Evolutionary conservation across 2,113 vertebrate species (phyloP).

Genomic region (Ciconia maguari): DNA sequence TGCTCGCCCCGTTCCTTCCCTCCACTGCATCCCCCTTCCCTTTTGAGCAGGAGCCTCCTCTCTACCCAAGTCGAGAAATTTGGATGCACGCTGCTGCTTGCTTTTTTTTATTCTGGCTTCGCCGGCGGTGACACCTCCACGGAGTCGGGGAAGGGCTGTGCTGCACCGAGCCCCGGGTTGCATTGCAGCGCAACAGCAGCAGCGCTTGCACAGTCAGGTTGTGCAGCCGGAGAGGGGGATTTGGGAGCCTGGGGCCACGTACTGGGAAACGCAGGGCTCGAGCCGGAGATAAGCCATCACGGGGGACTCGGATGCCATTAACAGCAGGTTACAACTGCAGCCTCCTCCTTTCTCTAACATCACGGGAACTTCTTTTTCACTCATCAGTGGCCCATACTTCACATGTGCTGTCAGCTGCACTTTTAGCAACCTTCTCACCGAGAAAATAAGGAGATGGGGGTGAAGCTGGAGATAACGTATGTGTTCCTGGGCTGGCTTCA

Average conservation of each 20-base stretch:
- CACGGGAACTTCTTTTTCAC: neutral
- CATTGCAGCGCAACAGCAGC: neutral
- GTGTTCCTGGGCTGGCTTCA: neutral
- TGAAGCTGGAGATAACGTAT: rapidly evolving
- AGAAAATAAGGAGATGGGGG: neutral
- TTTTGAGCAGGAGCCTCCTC: neutral
- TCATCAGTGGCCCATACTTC: rapidly evolving
- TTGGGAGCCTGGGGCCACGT: rapidly evolving
- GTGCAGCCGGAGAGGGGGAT: neutral
- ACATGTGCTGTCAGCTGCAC: neutral
- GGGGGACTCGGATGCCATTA: rapidly evolving
- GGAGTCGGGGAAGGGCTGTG: neutral
- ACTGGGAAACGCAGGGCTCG: rapidly evolving
- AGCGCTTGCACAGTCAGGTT: rapidly evolving
- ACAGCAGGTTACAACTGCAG: neutral
- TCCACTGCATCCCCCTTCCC: neutral
- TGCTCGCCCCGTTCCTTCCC: neutral
- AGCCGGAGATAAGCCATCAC: rapidly evolving
- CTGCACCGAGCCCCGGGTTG: rapidly evolving
- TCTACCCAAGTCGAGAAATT: neutral
- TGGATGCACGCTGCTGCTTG: neutral
- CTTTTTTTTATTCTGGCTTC: too few relatives aligned
- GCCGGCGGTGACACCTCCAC: neutral
- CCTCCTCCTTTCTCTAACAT: neutral
- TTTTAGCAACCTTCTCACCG: neutral